phyloP scores from a whole-genome alignment of 2,888 invertebrate genomes.

The Leucozona laternaria region DNA sequence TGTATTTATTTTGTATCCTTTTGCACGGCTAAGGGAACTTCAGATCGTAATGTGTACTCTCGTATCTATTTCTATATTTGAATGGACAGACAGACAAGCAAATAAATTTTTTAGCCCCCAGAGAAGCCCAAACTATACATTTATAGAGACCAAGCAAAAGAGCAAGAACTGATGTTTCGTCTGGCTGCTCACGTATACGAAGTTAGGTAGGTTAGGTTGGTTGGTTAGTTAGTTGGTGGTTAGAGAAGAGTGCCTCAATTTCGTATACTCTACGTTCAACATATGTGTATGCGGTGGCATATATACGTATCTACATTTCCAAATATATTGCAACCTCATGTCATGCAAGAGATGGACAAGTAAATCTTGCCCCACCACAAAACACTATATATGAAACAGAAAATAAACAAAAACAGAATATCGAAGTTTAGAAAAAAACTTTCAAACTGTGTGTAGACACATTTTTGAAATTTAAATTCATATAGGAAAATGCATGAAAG shows the following conservation, averaged over 20 bases:
- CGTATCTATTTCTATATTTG: slow-evolving; percentile 36
- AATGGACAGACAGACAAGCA: slow-evolving; percentile 34
- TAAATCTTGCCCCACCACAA: slow-evolving; percentile 8
- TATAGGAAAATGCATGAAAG: neutral
- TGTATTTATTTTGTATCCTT: slow-evolving; percentile 14
- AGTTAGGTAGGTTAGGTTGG: neutral
- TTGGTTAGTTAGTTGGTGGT: slow-evolving; percentile 39
- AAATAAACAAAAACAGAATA: slow-evolving; percentile 9
- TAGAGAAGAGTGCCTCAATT: slow-evolving; percentile 32
- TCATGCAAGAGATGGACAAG: slow-evolving; percentile 20
- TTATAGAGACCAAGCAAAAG: neutral
- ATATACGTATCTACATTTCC: neutral
- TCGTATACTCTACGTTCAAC: neutral
- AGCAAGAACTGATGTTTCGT: slow-evolving; percentile 42
- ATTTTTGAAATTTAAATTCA: neutral
- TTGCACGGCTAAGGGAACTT: slow-evolving; percentile 16
- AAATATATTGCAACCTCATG: slow-evolving; percentile 19
- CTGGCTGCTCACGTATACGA: slow-evolving; percentile 63
- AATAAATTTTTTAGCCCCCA: slow-evolving; percentile 49
- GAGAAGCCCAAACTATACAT: slow-evolving; percentile 50
- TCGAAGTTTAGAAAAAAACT: slow-evolving; percentile 5
- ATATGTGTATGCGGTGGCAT: neutral
- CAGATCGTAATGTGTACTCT: neutral
- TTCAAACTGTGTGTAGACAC: neutral
- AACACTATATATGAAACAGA: slow-evolving; percentile 1